Evolutionary conservation across 2,888 invertebrate species (phyloP).

Genomic region (Parnassius apollo): DNA sequence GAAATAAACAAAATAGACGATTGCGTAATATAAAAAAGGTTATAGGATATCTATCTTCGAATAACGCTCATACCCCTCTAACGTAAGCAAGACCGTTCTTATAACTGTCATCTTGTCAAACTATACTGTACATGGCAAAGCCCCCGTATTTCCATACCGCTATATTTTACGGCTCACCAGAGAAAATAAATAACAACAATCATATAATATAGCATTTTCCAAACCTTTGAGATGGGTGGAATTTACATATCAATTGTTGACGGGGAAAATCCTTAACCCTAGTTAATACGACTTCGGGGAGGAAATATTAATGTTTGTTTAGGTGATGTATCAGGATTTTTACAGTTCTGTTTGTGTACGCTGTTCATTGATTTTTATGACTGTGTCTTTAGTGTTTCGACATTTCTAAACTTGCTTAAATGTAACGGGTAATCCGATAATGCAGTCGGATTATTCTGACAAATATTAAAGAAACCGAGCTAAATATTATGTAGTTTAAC

Average conservation of each 20-base stretch:
- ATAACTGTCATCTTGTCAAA: conserved; percentile 80
- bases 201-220: conserved; percentile 73
- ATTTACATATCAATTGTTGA: conserved; percentile 79
- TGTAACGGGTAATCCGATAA: too few relatives aligned
- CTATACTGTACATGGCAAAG: conserved; percentile 65
- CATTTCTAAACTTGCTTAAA: too few relatives aligned
- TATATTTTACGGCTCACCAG: conserved; percentile 74
- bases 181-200: conserved; percentile 78
- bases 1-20: neutral
- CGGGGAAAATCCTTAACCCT: conserved; percentile 62
- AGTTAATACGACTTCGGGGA: conserved; percentile 55
- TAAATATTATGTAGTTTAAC: too few relatives aligned
- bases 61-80: conserved; percentile 43
- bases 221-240: conserved; percentile 64
- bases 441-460: too few relatives aligned
- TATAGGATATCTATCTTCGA: conserved; percentile 50
- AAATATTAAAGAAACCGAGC: too few relatives aligned
- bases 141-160: conserved; percentile 75
- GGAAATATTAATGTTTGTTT: conserved; percentile 47
- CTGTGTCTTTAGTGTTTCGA: neutral
- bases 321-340: conserved; percentile 24
- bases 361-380: conserved; percentile 7
- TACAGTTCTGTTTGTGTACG: conserved; percentile 17
- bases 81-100: conserved; percentile 42
- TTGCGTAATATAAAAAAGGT: conserved; percentile 42